Conservation (phyloP, 2,888 invertebrate species). For the Poecilus cupreus region DNA sequence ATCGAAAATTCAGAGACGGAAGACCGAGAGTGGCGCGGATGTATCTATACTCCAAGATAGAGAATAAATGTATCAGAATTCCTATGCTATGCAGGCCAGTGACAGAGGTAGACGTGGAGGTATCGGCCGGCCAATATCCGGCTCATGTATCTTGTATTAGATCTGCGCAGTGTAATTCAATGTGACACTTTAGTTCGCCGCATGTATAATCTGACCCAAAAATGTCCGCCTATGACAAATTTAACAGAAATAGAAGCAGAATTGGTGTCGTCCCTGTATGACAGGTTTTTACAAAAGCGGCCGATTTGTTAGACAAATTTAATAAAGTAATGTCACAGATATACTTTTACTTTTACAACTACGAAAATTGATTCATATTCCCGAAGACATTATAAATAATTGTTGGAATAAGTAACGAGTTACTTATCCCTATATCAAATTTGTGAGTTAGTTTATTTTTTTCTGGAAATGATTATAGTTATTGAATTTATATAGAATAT, state of each 20-base stretch:
- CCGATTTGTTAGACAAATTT: too few relatives aligned
- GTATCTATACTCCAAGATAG: not conserved
- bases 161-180: slow-evolving; percentile 40
- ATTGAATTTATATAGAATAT: slow-evolving; percentile 2
- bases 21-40: not conserved
- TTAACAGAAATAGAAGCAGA: slow-evolving; percentile 3
- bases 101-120: slow-evolving; percentile 9
- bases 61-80: slow-evolving; percentile 28
- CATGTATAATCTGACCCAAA: slow-evolving; percentile 43
- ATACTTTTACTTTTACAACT: too few relatives aligned
- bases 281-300: not conserved
- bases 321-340: too few relatives aligned
- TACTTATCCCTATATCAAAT: not conserved
- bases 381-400: too few relatives aligned
- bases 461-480: not conserved
- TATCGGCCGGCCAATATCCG: slow-evolving; percentile 21
- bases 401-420: not conserved
- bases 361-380: too few relatives aligned
- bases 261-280: not conserved
- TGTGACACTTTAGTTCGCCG: slow-evolving; percentile 34
- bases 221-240: slow-evolving; percentile 40
- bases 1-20: not conserved
- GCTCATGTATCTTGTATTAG: slow-evolving; percentile 47
- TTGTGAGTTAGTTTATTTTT: not conserved
- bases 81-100: slow-evolving; percentile 22